Base-by-base conservation (phyloP, 2,113 vertebrate species). In the Oryzias melastigma region DNA sequence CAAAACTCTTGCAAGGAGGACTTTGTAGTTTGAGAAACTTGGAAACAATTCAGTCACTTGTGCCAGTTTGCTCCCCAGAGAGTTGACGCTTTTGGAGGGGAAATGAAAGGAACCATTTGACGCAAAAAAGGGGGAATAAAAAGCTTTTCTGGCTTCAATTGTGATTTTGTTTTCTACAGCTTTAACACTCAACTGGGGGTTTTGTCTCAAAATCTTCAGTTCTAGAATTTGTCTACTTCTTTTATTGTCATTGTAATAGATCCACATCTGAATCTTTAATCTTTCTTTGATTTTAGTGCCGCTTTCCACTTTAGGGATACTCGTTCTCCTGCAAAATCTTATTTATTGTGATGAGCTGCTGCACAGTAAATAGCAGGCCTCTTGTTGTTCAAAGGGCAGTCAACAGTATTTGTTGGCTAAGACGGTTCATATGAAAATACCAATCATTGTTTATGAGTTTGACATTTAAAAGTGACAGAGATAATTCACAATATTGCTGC, bases 41-140 rank as follows among this genome's bases (percentile, higher is more conserved):
- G 61, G 14, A 53, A 50, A 71, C 64, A 59, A 61, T 14, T n/a
- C 35, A 52, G 56, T 27, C 59, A 55, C 27, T 52, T 52, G 20
- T 64, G 64, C 71, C 59, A 60, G 54, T 56, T 50, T 59, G 35
- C 24, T 51, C 7, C 49, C 17, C 14, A 53, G 68, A 68, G 65
- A 72, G 47, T 47, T 1, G 2, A 52, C 17, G 40, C 78, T 73
- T 76, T 82, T 76, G 67, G 61, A 71, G 47, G 50, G n/a, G 56
- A 68, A 51, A 73, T 55, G 54, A 75, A 78, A 78, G 61, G 79
- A 71, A 55, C 55, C 16, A 45, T 62, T 73, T 81, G 68, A 71
- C 73, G 10, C 10, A 35, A 35, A 35, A 7, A 35, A 35, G 3
- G 8, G 10, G 10, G 77, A 56, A 53, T 59, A 68, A 59, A 58